Conservation (phyloP, 2,113 vertebrate genomes). For the Cheirogaleus medius region DNA sequence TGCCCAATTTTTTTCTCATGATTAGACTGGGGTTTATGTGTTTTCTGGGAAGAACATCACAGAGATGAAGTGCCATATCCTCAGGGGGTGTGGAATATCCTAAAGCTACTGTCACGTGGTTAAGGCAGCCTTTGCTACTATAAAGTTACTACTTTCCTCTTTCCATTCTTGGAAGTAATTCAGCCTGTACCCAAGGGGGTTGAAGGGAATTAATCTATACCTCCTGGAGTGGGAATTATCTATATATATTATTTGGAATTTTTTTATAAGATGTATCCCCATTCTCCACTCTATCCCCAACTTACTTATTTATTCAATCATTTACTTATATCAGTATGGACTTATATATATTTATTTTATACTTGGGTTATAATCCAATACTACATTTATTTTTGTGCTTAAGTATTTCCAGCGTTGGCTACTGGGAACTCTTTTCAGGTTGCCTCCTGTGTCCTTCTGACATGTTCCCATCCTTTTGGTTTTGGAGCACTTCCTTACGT, state of each 20-base stretch:
- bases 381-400: background rate
- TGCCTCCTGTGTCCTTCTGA: background rate
- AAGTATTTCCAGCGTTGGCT: background rate
- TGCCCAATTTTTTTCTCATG: no score
- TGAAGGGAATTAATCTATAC: background rate
- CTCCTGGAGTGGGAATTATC: background rate
- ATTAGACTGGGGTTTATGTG: no score
- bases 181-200: background rate
- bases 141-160: background rate
- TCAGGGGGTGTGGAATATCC: background rate
- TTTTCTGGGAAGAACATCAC: no score
- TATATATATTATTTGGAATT: background rate
- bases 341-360: background rate
- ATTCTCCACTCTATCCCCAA: background rate
- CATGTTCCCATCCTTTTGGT: background rate
- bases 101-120: background rate
- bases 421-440: background rate
- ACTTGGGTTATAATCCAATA: background rate
- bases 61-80: background rate
- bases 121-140: background rate
- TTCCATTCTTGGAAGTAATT: background rate
- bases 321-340: background rate
- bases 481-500: background rate
- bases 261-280: background rate
- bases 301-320: background rate